A percentile compares a stretch with the other conserved stretches of the same genome.
Evolutionary conservation across 2,888 invertebrate genomes (phyloP).

Genomic region (Drosophila pegasa): DNA sequence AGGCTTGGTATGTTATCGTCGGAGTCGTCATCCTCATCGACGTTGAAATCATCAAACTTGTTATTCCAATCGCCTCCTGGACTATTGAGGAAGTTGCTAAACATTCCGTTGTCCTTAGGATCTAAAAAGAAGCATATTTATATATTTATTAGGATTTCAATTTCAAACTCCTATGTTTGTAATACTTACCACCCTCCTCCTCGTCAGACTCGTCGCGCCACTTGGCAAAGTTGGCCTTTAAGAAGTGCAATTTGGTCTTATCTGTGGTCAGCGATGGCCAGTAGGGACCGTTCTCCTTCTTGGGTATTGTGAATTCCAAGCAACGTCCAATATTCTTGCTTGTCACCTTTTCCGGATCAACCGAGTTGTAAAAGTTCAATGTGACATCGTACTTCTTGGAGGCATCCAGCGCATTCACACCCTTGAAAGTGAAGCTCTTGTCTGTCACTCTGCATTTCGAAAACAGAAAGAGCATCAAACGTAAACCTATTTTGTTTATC

Average conservation of each 20-base stretch:
- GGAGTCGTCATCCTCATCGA: constrained; percentile 88
- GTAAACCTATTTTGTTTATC: not conserved
- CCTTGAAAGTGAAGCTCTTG: constrained; percentile 92
- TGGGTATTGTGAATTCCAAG: constrained; percentile 90
- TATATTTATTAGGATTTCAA: not conserved
- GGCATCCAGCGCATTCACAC: constrained; percentile 91
- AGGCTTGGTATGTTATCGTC: constrained; percentile 87
- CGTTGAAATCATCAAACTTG: constrained; percentile 89
- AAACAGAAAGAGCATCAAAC: not conserved
- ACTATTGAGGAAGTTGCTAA: constrained; percentile 66
- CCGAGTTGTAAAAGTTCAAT: constrained; percentile 92
- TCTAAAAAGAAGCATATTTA: constrained; percentile 25
- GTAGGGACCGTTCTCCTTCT: constrained; percentile 90
- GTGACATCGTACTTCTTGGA: constrained; percentile 94
- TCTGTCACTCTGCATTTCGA: constrained; percentile 87
- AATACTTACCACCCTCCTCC: constrained; percentile 87
- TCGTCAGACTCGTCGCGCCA: constrained; percentile 99
- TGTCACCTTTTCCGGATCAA: constrained; percentile 92
- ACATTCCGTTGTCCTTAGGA: constrained; percentile 61
- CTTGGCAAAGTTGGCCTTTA: constrained; percentile 98
- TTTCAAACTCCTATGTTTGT: not conserved
- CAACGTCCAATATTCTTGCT: constrained; percentile 90
- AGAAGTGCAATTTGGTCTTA: constrained; percentile 96
- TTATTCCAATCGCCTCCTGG: constrained; percentile 71
- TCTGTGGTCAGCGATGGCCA: constrained; percentile 96